Percentiles rank a stretch among this genome's conserved stretches.
Conservation (phyloP, 2,797 vertebrate species). For the Ctenochaetus hawaiiensis region DNA sequence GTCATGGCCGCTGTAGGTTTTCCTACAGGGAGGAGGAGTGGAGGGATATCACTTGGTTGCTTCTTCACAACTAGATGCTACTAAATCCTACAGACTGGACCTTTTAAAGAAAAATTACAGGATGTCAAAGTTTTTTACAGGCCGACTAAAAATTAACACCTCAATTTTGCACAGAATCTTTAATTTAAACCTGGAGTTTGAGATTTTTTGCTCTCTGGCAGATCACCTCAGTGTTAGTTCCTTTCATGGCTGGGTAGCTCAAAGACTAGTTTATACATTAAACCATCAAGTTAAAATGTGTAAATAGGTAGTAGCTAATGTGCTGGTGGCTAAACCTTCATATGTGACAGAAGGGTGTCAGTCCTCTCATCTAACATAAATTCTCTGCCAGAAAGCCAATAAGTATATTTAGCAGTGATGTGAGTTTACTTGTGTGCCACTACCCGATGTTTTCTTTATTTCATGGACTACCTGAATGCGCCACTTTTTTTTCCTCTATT, state of each 20-base stretch:
- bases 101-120: not conserved
- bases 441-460: not conserved
- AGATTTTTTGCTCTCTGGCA: conserved; percentile 23
- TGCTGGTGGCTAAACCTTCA: not conserved
- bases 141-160: conserved; percentile 12
- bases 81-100: too few species aligned
- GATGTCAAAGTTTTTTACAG: conserved; percentile 1
- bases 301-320: not conserved
- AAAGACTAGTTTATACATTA: accelerated
- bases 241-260: not conserved
- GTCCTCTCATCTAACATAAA: not conserved
- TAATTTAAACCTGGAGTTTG: conserved; percentile 15
- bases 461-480: conserved; percentile 21
- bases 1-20: too few species aligned
- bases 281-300: not conserved
- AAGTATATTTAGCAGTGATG: not conserved
- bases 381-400: conserved; percentile 9
- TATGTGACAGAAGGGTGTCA: not conserved
- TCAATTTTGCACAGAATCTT: conserved; percentile 21
- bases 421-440: not conserved
- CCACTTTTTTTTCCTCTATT: conserved; percentile 56
- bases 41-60: too few species aligned
- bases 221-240: not conserved
- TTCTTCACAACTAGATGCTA: not conserved
- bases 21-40: too few species aligned